Evolutionary conservation across 2,888 invertebrate species (phyloP), one percentile per base, ranked within the genome.

Genomic region (Pantelozetes paolii): DNA sequence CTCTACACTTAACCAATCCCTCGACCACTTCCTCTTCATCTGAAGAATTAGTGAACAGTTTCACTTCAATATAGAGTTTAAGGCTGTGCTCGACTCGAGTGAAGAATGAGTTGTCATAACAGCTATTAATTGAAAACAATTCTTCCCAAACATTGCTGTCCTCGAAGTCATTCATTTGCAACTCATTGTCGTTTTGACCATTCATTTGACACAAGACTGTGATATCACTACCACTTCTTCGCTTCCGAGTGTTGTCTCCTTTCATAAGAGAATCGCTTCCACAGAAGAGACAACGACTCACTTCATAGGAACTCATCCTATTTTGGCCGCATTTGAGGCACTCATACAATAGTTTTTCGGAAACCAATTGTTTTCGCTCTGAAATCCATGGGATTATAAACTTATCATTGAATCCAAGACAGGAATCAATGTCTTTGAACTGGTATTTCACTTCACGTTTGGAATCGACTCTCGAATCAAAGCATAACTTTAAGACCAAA

Each of bases 391-490:
- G 64, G 36, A 64, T 64, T 36, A 64, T 64, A n/a, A 64, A 64
- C 20, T 36, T 64, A 28, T 64, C 36, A 36, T 64, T 64, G 30
- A 64, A 64, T 36, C 28, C 32, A 32, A n/a, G 36, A 36, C 64
- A 64, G 0, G 64, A 64, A 5, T 64, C 36, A 2, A 36, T 64
- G 11, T 20, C 30, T 36, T 64, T 18, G 48, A 73, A 73, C 1
- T 23, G 50, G 40, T 73, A 73, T 36, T 48, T 71, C n/a, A 67
- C 45, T 71, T 73, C 73, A 15, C 69, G 69, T 69, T 73, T 73
- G 15, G 48, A 70, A 23, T 28, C n/a, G 30, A 73, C 40, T 28
- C n/a, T 69, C n/a, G 73, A 30, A 50, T 73, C 73, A 57, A 73
- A 73, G 18, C 45, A 36, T 54, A 73, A 18, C 36, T 64, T 64